Evolutionary conservation across 2,797 vertebrate species (phyloP).

Genomic region (Vireo griseus): DNA sequence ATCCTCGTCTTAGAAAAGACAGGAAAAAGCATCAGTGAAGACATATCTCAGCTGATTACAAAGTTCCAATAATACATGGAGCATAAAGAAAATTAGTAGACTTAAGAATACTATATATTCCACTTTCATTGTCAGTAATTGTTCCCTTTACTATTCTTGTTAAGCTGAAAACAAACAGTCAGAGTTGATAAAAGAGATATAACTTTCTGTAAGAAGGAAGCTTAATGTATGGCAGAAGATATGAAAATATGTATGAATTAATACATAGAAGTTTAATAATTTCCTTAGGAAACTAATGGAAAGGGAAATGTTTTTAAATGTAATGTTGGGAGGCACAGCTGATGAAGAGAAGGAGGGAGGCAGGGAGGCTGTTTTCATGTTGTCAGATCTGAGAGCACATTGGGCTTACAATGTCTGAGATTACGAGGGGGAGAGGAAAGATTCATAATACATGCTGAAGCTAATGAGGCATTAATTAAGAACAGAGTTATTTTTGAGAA

Average conservation of each 20-base stretch:
- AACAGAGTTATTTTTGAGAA: not conserved
- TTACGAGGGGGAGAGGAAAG: not conserved
- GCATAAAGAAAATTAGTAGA: not conserved
- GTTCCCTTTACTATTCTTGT: not conserved
- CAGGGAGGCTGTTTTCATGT: not conserved
- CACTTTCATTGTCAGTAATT: not conserved
- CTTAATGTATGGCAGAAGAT: not conserved
- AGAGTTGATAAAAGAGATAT: not conserved
- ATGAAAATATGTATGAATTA: not conserved
- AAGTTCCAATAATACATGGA: not conserved
- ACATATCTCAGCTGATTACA: not conserved
- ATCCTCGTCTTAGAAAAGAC: not conserved
- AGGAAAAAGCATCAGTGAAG: not conserved
- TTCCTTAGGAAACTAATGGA: not conserved
- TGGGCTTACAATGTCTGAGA: not conserved
- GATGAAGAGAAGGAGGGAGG: not conserved
- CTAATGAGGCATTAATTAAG: not conserved
- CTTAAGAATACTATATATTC: not conserved
- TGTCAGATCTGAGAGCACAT: not conserved
- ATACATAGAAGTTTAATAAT: not conserved
- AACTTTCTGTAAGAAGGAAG: not conserved
- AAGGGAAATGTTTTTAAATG: not conserved
- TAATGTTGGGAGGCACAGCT: not conserved
- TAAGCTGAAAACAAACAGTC: not conserved
- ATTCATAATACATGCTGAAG: not conserved